Conservation (phyloP, 2,113 vertebrate genomes). For the Nothobranchius kuhntae region DNA sequence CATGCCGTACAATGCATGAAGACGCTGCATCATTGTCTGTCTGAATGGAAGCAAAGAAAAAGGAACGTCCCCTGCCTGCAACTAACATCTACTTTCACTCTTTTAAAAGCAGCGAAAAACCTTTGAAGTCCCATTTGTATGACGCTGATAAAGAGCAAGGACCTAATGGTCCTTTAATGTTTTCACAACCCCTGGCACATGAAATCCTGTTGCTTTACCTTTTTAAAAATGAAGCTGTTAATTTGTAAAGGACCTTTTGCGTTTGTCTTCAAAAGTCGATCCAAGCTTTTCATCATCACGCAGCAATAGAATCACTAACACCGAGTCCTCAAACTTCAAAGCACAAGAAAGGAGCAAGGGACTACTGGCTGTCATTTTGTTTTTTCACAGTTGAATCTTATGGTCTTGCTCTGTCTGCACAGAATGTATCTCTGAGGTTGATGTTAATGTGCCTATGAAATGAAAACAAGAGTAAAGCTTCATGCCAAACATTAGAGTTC, state of each 20-base stretch:
- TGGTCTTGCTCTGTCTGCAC: not conserved
- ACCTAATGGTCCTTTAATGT: slow-evolving; percentile 8
- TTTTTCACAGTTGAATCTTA: slow-evolving; percentile 29
- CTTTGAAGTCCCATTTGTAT: slow-evolving; percentile 23
- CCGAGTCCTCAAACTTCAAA: slow-evolving; percentile 16
- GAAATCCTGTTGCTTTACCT: not conserved
- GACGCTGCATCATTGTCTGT: slow-evolving; percentile 29
- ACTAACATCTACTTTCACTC: not conserved
- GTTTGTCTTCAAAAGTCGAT: slow-evolving; percentile 5
- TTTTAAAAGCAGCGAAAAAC: slow-evolving; percentile 6
- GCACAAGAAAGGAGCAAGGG: slow-evolving; percentile 25
- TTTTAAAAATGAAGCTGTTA: not conserved
- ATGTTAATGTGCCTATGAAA: slow-evolving; percentile 44
- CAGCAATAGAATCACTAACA: slow-evolving; percentile 40
- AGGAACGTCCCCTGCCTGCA: slow-evolving; percentile 3
- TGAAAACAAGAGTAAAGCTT: slow-evolving; percentile 28
- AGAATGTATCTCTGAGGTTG: slow-evolving; percentile 38
- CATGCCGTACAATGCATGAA: slow-evolving; percentile 1
- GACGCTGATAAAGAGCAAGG: slow-evolving; percentile 7
- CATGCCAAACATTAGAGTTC: slow-evolving; percentile 35
- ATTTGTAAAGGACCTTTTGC: not conserved
- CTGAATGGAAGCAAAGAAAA: slow-evolving; percentile 18
- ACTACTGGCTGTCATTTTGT: slow-evolving; percentile 32
- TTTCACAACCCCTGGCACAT: slow-evolving; percentile 10
- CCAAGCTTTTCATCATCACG: slow-evolving; percentile 25